Evolutionary conservation across 2,113 vertebrate species (phyloP).

Genomic region (Neoarius graeffei): DNA sequence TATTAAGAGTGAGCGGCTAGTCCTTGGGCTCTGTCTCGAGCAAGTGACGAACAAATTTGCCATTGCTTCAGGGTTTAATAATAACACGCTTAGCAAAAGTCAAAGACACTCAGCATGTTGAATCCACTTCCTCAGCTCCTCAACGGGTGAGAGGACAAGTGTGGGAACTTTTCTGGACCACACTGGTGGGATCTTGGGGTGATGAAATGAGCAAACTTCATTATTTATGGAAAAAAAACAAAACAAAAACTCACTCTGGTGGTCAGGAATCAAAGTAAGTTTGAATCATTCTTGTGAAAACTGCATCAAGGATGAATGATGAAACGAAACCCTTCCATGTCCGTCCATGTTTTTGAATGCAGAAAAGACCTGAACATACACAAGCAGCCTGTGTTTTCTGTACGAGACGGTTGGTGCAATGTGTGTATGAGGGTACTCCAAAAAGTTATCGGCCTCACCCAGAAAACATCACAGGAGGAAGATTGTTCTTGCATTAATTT

Average conservation of each 20-base stretch:
- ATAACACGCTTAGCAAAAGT: not conserved
- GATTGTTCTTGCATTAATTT: no score
- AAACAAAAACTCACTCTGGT: not conserved
- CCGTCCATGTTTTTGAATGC: not conserved
- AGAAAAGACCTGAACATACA: not conserved
- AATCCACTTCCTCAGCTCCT: slow-evolving; percentile 8
- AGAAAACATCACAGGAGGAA: no score
- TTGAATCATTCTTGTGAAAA: not conserved
- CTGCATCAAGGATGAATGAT: not conserved
- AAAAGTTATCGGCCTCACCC: no score
- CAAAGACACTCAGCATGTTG: not conserved
- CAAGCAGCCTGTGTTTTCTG: not conserved
- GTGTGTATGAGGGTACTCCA: not conserved
- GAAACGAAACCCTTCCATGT: not conserved
- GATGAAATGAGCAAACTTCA: not conserved
- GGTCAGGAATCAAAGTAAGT: not conserved
- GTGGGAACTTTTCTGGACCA: not conserved
- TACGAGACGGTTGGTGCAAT: not conserved
- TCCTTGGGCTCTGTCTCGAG: not conserved
- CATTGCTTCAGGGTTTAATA: not conserved
- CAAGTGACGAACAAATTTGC: not conserved
- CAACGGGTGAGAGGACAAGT: not conserved
- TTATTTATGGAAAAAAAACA: not conserved
- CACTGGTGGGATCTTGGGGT: not conserved
- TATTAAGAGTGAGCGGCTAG: not conserved